A percentile compares a stretch with the other conserved stretches of the same genome.
Evolutionary conservation across 2,113 vertebrate species (phyloP).

Genomic region (Aplodontia rufa): DNA sequence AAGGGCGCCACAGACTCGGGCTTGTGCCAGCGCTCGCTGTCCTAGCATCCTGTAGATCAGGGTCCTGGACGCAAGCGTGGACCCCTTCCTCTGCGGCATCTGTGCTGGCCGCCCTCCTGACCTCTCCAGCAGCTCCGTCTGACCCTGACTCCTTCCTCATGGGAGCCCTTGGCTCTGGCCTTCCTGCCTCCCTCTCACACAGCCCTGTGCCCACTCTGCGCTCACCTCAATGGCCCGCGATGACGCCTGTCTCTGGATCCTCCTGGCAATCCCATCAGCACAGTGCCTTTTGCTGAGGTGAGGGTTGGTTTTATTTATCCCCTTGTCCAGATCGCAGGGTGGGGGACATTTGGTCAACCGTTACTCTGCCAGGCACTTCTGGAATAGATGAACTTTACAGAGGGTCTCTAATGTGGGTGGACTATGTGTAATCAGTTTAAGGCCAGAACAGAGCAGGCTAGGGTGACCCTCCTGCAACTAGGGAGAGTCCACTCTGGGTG

Average conservation of each 20-base stretch:
- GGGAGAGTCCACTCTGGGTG: not conserved
- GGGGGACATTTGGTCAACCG: not conserved
- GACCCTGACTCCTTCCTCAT: not conserved
- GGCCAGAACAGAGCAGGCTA: not conserved
- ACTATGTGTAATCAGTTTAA: not conserved
- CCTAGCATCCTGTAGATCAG: not conserved
- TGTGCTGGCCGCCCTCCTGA: fast-evolving
- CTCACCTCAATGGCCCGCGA: too few species aligned
- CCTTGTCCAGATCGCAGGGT: not conserved
- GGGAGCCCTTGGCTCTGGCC: too few species aligned
- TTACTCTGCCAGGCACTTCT: too few species aligned
- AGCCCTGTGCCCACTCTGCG: not conserved
- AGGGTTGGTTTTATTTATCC: not conserved
- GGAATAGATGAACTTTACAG: too few species aligned
- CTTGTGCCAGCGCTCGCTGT: too few species aligned
- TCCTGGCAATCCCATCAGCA: too few species aligned
- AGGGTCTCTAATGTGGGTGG: too few species aligned
- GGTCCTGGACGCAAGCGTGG: not conserved
- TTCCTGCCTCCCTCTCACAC: too few species aligned
- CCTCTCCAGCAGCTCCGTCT: too few species aligned
- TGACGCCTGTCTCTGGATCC: too few species aligned
- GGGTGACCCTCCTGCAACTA: not conserved
- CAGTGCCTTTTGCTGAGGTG: not conserved
- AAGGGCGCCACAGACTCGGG: too few species aligned
- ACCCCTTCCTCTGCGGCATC: fast-evolving